Base-by-base conservation (phyloP, 2,113 vertebrate species). In the Haplotaxodon microlepis region DNA sequence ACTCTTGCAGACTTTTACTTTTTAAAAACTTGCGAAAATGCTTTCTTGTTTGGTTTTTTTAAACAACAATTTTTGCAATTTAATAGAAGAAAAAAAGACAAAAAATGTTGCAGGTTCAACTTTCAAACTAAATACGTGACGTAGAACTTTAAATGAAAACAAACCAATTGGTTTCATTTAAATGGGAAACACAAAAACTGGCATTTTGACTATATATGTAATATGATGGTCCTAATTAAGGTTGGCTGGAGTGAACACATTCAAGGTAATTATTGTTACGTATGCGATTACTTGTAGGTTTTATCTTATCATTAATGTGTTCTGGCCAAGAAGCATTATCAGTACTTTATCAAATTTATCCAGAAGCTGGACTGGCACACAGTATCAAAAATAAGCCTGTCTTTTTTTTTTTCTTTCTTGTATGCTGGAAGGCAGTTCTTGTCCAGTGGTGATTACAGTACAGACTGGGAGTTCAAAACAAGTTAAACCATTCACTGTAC, bases 371-470 rank as follows among this genome's bases (percentile, higher is more conserved):
- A 47, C 84, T 54, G 29, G 27, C 56, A 50, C 73, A 73, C 12
- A 66, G 13, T 59, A 59, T 87, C 40, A 4, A 66, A 61, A n/a
- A 56, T 13, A 19, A 34, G 93, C 93, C 8, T 90, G 89, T 94
- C 90, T 93, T 93, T 69, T n/a, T 66, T 24, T 7, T 45, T 92
- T 91, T 69, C 24, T 88, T 81, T 84, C 42, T 45, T 85, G 63
- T 76, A 73, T 84, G 6, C 17, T 80, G 10, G 54, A 73, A 82
- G 14, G 7, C 61, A 19, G 14, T 38, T 53, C 59, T 90, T 83
- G 84, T 19, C 16, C 27, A 14, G 45, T n/a, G 24, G 50, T 29
- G 21, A 86, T 82, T 38, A 66, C 9, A 63, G 61, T 29, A 78
- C 53, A 87, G 63, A 88, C 19, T 13, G 45, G 45, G 27, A 9